Conservation (phyloP, 2,113 vertebrate species). For the Fregata magnificens region DNA sequence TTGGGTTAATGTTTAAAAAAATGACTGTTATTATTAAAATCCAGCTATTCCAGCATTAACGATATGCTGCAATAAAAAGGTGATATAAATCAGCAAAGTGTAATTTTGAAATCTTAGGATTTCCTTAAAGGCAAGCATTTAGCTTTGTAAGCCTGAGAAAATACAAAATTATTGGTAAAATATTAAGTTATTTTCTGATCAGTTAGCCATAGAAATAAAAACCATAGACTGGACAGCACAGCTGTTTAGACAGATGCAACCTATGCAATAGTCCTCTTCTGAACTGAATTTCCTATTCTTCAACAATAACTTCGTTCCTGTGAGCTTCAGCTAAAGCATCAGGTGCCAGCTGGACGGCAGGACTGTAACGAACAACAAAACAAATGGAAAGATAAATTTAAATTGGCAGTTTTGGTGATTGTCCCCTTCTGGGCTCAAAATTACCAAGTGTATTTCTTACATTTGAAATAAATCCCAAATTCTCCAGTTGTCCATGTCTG, state of each 20-base stretch:
- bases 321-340: neutral
- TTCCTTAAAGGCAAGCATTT: neutral
- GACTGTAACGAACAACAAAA: neutral
- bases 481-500: neutral
- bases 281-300: neutral
- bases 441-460: neutral
- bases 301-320: neutral
- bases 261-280: neutral
- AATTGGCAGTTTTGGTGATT: neutral
- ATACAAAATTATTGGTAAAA: neutral
- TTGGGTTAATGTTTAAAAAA: constrained; percentile 25
- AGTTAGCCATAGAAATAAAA: neutral
- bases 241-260: neutral
- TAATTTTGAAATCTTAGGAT: neutral
- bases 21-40: neutral
- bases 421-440: neutral
- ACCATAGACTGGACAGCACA: neutral
- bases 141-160: neutral
- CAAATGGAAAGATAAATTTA: neutral
- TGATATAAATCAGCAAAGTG: neutral
- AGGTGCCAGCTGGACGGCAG: neutral
- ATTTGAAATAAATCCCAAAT: neutral
- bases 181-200: neutral
- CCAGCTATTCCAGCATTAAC: neutral
- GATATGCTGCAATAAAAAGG: neutral